Conservation (phyloP, 2,888 invertebrate genomes). For the Sminthurinus aureus region DNA sequence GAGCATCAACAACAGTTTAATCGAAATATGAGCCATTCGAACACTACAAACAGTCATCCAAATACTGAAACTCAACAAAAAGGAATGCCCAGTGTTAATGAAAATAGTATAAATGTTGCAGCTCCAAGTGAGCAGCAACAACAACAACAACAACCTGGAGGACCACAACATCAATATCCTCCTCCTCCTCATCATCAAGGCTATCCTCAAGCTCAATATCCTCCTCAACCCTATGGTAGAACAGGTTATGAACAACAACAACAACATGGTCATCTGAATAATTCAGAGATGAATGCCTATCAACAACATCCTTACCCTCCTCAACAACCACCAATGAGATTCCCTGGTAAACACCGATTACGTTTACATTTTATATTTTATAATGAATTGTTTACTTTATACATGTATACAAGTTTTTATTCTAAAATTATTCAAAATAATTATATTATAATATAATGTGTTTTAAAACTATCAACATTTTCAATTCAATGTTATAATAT, state of each 20-base stretch:
- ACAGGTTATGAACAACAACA: slow-evolving; percentile 51
- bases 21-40: slow-evolving; percentile 44
- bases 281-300: slow-evolving; percentile 40
- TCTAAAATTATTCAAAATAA: too few relatives aligned
- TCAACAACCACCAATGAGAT: slow-evolving; percentile 58
- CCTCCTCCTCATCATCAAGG: slow-evolving; percentile 38
- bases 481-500: background rate
- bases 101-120: slow-evolving; percentile 31
- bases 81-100: slow-evolving; percentile 46
- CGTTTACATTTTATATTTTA: too few relatives aligned
- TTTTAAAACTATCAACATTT: slow-evolving; percentile 17
- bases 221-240: slow-evolving; percentile 44
- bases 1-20: slow-evolving; percentile 31
- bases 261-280: slow-evolving; percentile 49
- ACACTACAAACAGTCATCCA: slow-evolving; percentile 31
- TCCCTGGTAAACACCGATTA: slow-evolving; percentile 56
- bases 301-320: slow-evolving; percentile 51
- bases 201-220: slow-evolving; percentile 25
- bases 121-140: slow-evolving; percentile 30
- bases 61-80: slow-evolving; percentile 33
- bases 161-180: slow-evolving; percentile 46
- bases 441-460: too few relatives aligned
- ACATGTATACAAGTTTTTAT: too few relatives aligned
- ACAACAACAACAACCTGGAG: slow-evolving; percentile 44
- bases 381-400: too few relatives aligned